Evolutionary conservation across 2,797 vertebrate genomes (phyloP), one percentile per base, ranked within the genome.

Genomic region (Phataginus tricuspis): DNA sequence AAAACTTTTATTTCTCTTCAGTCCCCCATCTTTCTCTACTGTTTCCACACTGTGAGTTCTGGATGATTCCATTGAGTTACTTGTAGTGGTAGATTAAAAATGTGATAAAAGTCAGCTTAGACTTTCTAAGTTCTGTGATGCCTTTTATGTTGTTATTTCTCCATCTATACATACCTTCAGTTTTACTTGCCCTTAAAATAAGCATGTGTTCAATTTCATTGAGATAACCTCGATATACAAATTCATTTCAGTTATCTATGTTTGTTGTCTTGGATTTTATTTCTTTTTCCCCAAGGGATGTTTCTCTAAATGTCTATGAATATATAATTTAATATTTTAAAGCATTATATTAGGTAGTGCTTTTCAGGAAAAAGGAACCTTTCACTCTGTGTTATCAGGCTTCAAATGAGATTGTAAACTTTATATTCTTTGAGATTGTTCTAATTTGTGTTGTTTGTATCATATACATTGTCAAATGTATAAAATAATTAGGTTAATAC

Each of bases 231-330:
- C 9, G 27, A 69, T 93, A 34, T n/a, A 85, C 18, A 71, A 77
- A 92, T 75, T 79, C 37, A 59, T 94, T 94, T 68, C 51, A 68
- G 19, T 53, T 90, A 80, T 78, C 63, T 8, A 4, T 90, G 34
- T 90, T 66, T 53, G 10, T 53, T 55, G 27, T 78, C 69, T 88
- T 74, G 57, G 77, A 77, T 87, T 94, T 39, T 16, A 49, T 71
- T 95, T 88, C 5, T 86, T n/a, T 69, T 77, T 96, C 91, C 45
- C 29, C 39, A 86, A 74, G 64, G n/a, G 37, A 51, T 77, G 1
- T 57, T 91, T 91, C 69, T 96, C 45, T 87, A 80, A 95, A 59
- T 91, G 80, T 16, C 84, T 97, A 16, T 86, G 55, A 93, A 37
- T 90, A 39, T 80, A 18, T 72, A 86, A 86, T 82, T 92, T 92